A percentile compares a stretch with the other conserved stretches of the same genome.
These are phyloP conservation scores for Pteropus rufus DNA, from an alignment of 2,797 vertebrate species.

Conservation along the genomic window DNA sequence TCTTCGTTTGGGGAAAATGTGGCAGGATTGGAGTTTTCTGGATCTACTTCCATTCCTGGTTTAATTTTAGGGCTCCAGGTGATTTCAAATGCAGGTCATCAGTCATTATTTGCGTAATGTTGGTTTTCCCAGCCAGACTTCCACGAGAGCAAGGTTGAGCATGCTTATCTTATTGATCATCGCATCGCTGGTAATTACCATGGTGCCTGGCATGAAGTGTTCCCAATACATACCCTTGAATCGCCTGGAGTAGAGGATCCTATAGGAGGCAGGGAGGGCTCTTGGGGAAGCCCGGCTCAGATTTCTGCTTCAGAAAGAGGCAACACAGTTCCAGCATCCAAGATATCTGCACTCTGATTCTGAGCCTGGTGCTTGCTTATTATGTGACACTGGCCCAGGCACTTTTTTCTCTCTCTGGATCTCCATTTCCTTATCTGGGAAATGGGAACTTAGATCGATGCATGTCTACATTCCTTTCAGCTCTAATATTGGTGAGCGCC, in stretches of 20 bases:
- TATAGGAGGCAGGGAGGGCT: neutral
- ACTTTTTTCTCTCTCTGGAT: neutral
- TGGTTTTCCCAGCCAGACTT: neutral
- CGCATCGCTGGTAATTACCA: neutral
- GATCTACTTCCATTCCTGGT: neutral
- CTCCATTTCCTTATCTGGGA: neutral
- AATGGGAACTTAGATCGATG: neutral
- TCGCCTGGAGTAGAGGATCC: neutral
- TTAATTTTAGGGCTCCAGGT: neutral
- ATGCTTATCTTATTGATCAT: neutral
- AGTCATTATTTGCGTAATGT: too few species aligned
- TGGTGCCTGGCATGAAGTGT: neutral
- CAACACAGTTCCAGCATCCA: neutral
- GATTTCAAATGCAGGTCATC: neutral
- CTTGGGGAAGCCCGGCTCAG: neutral
- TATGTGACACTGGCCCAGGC: neutral
- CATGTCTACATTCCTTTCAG: neutral
- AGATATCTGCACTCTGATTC: neutral
- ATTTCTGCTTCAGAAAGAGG: neutral
- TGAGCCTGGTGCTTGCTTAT: neutral
- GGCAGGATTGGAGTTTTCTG: neutral
- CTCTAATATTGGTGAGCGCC: neutral
- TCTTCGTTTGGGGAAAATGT: neutral
- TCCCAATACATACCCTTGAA: neutral
- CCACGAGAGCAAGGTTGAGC: neutral